phyloP scores from a whole-genome alignment of 1,140 invertebrate genomes.

The Formica exsecta region DNA sequence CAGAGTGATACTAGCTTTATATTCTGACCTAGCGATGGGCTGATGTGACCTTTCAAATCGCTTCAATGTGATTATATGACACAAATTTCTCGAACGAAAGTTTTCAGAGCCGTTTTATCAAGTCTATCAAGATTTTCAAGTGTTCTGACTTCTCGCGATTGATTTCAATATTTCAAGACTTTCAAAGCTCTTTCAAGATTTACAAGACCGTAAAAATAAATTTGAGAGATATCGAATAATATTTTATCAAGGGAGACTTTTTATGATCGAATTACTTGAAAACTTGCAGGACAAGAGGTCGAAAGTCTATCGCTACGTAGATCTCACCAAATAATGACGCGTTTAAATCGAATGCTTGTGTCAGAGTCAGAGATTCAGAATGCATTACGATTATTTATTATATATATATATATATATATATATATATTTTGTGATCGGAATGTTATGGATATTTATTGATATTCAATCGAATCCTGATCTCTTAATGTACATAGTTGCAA shows the following conservation, averaged over 20 bases:
- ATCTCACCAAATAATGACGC: conserved; percentile 30
- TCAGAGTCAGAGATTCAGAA: background rate
- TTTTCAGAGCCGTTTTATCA: background rate
- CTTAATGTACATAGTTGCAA: background rate
- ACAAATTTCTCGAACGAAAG: conserved; percentile 9
- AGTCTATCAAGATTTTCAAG: background rate
- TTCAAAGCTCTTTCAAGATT: background rate
- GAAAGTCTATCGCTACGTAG: conserved; percentile 4
- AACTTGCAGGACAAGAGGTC: background rate
- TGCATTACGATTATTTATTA: background rate
- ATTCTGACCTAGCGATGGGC: background rate
- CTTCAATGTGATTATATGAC: background rate
- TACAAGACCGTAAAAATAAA: background rate
- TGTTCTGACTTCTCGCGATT: background rate
- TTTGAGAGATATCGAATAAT: conserved; percentile 5
- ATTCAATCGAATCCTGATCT: background rate
- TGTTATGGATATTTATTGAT: background rate
- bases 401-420: no score
- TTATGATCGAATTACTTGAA: conserved; percentile 5
- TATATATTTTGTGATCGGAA: no score
- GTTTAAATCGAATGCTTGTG: conserved; percentile 49
- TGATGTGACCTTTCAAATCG: background rate
- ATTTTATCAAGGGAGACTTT: background rate
- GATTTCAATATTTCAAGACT: conserved; percentile 4
- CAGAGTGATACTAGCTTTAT: conserved; percentile 76